Conservation (phyloP, 2,888 invertebrate genomes). For the Alentia gelatinosa region DNA sequence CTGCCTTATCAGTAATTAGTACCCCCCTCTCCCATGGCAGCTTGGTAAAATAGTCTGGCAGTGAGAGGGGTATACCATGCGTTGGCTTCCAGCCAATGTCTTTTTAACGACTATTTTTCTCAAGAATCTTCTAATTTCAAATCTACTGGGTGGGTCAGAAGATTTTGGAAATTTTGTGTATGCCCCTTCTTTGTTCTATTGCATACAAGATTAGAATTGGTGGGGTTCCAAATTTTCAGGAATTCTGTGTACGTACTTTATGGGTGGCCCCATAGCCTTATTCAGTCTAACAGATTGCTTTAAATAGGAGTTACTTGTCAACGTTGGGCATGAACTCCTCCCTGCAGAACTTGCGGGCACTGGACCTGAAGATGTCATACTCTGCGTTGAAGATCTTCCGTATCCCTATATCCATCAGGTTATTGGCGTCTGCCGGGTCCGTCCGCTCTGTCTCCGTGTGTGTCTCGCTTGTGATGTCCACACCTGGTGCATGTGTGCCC, state of each 20-base stretch:
- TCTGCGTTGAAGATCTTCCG: conserved; percentile 80
- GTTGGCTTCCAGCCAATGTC: no score
- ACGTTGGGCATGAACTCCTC: conserved; percentile 80
- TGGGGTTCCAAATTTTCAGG: background rate
- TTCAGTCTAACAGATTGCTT: background rate
- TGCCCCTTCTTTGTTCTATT: no score
- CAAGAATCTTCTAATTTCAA: no score
- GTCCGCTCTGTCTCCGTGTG: background rate
- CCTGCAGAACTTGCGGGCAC: conserved; percentile 79
- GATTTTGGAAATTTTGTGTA: no score
- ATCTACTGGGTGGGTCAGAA: no score
- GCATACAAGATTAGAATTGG: no score
- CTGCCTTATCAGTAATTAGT: no score
- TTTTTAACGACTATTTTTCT: no score
- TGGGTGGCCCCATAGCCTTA: background rate
- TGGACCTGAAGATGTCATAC: conserved; percentile 80
- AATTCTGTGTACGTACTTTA: background rate
- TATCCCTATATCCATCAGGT: conserved; percentile 80
- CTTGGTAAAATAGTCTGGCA: no score
- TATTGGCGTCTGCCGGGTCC: conserved; percentile 72
- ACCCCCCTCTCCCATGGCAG: no score
- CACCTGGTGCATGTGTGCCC: background rate
- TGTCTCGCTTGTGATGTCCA: background rate
- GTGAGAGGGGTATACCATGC: no score
- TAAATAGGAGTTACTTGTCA: conserved; percentile 57